Evolutionary conservation across 2,888 invertebrate species (phyloP).

Genomic region (Xestoiulus laeticollis): DNA sequence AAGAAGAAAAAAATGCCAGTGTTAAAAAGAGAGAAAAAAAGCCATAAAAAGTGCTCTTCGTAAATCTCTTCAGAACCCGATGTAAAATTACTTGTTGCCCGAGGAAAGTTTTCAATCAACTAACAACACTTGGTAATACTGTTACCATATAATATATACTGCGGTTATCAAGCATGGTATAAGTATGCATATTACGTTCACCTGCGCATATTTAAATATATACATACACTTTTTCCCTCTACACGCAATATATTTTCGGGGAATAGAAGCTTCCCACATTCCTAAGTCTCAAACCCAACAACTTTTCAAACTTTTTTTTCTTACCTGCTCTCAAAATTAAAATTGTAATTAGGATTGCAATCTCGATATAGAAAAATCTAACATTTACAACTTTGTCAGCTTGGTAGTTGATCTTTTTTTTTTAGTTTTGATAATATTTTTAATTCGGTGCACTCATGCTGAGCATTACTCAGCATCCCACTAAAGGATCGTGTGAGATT

Average conservation of each 20-base stretch:
- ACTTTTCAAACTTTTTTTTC: neutral
- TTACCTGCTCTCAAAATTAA: neutral
- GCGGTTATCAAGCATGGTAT: neutral
- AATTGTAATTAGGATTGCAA: slow-evolving; percentile 13
- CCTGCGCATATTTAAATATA: neutral
- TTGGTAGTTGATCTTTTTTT: neutral
- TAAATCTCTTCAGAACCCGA: neutral
- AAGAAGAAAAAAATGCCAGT: neutral
- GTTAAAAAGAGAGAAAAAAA: neutral
- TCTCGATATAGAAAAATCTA: neutral
- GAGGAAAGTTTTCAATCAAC: slow-evolving; percentile 29
- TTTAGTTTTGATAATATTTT: neutral
- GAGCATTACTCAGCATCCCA: neutral
- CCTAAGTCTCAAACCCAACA: neutral
- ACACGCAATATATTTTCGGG: slow-evolving; percentile 14
- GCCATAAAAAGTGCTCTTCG: slow-evolving; percentile 33
- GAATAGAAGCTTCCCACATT: slow-evolving; percentile 15
- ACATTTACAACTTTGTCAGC: slow-evolving; percentile 23
- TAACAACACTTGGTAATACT: slow-evolving; percentile 37
- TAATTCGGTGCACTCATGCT: slow-evolving; percentile 29
- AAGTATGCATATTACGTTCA: slow-evolving; percentile 29
- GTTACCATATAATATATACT: slow-evolving; percentile 34
- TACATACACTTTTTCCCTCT: neutral
- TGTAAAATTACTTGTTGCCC: slow-evolving; percentile 22
- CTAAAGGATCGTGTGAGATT: neutral